phyloP scores from a whole-genome alignment of 92 coral and sea anemone genomes.

The Actinostola sp. region DNA sequence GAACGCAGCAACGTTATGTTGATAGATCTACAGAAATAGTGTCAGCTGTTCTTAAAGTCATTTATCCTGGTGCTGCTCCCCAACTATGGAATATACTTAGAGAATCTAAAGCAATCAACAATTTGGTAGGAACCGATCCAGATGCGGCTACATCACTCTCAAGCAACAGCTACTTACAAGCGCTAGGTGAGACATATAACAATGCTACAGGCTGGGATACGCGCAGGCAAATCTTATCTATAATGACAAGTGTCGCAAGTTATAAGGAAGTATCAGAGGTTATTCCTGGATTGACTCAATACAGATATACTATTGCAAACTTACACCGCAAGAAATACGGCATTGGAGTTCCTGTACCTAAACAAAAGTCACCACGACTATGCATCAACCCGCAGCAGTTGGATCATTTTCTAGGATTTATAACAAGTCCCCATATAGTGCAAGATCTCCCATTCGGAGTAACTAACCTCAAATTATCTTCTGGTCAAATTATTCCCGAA shows the following conservation, averaged over 20 bases:
- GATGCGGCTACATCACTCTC: background rate
- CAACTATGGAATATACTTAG: conserved; percentile 40
- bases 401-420: conserved; percentile 13
- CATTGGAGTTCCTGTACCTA: conserved; percentile 46
- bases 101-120: background rate
- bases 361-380: conserved; percentile 37
- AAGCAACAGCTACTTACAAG: conserved; percentile 22
- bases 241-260: conserved; percentile 57
- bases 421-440: conserved; percentile 14
- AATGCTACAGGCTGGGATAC: conserved; percentile 54
- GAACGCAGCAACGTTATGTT: conserved; percentile 41
- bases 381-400: conserved; percentile 24
- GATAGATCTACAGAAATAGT: conserved; percentile 36
- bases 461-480: background rate
- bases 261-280: conserved; percentile 28
- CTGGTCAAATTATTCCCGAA: background rate
- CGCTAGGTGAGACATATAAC: conserved; percentile 49
- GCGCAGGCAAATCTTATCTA: conserved; percentile 50
- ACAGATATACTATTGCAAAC: conserved; percentile 56
- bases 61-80: conserved; percentile 51
- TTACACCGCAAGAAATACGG: conserved; percentile 55
- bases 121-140: background rate
- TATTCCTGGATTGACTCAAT: conserved; percentile 57
- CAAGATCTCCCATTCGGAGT: conserved; percentile 24
- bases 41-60: conserved; percentile 41